Evolutionary conservation across 2,113 vertebrate genomes (phyloP).

Genomic region (Macaca nemestrina): DNA sequence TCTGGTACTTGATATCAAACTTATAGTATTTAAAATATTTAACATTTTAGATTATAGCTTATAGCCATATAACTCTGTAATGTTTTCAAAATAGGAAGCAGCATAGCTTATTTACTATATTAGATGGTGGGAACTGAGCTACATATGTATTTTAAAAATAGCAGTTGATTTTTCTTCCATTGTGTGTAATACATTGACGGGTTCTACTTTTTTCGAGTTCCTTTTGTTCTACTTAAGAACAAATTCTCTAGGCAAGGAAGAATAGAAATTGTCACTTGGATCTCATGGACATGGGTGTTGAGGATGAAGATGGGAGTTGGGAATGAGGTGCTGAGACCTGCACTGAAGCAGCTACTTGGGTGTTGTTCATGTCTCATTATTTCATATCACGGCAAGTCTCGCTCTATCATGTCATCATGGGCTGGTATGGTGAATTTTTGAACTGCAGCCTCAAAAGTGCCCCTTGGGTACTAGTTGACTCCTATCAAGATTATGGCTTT

Average conservation of each 20-base stretch:
- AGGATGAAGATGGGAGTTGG: not conserved
- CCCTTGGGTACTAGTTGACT: not conserved
- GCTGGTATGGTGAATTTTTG: not conserved
- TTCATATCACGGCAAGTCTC: not conserved
- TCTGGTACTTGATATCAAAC: conserved; percentile 16
- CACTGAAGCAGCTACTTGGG: not conserved
- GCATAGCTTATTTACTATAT: not conserved
- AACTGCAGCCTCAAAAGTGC: not conserved
- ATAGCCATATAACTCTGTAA: not conserved
- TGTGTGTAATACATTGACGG: not conserved
- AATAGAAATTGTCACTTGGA: not conserved
- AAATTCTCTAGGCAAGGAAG: not conserved
- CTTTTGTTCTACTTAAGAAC: not conserved
- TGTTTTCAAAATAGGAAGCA: not conserved
- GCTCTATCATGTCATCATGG: not conserved
- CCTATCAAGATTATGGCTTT: not conserved
- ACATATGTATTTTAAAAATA: not conserved
- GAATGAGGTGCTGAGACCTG: not conserved
- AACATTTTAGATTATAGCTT: not conserved
- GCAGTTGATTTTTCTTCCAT: not conserved
- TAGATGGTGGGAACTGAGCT: not conserved
- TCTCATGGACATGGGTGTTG: not conserved
- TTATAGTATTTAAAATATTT: conserved; percentile 40
- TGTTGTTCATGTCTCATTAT: not conserved
- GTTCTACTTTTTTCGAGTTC: not conserved